Percentiles rank a stretch among this genome's conserved stretches.
Evolutionary conservation across 2,888 invertebrate species (phyloP).

Genomic region (Cremastinae sp.): DNA sequence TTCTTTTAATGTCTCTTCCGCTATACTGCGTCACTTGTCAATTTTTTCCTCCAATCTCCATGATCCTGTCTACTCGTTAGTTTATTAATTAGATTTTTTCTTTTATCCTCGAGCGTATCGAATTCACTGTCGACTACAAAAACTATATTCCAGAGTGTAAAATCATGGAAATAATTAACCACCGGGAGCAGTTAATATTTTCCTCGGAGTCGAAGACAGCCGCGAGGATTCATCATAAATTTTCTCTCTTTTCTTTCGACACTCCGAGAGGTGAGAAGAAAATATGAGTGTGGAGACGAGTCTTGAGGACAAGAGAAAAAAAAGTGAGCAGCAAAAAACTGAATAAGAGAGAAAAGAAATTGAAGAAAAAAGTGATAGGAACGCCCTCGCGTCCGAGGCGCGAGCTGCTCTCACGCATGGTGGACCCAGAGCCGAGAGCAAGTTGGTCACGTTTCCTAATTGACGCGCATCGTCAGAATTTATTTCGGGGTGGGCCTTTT

Average conservation of each 20-base stretch:
- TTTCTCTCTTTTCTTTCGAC: constrained; percentile 30
- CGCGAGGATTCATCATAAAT: neutral
- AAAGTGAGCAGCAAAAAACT: too few relatives aligned
- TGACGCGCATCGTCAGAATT: constrained; percentile 69
- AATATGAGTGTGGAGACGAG: constrained; percentile 11
- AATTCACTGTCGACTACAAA: neutral
- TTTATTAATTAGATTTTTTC: neutral
- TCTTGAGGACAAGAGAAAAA: neutral
- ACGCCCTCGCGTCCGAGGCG: constrained; percentile 28
- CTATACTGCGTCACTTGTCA: too few relatives aligned
- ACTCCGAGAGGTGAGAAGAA: constrained; percentile 20
- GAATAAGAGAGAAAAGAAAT: constrained; percentile 23
- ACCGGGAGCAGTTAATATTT: neutral
- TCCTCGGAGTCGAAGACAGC: neutral
- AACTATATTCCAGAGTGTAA: neutral
- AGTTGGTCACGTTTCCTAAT: constrained; percentile 75
- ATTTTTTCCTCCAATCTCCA: too few relatives aligned
- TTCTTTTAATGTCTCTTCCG: too few relatives aligned
- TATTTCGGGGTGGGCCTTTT: constrained; percentile 66
- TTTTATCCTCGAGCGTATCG: neutral
- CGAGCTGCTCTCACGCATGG: constrained; percentile 30
- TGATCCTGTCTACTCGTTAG: neutral
- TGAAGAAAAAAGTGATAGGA: constrained; percentile 23
- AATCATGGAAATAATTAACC: neutral
- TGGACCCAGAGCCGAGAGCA: constrained; percentile 60